A percentile compares a stretch with the other conserved stretches of the same genome.
phyloP scores from a whole-genome alignment of 2,888 invertebrate genomes.

The Escarpia spicata region DNA sequence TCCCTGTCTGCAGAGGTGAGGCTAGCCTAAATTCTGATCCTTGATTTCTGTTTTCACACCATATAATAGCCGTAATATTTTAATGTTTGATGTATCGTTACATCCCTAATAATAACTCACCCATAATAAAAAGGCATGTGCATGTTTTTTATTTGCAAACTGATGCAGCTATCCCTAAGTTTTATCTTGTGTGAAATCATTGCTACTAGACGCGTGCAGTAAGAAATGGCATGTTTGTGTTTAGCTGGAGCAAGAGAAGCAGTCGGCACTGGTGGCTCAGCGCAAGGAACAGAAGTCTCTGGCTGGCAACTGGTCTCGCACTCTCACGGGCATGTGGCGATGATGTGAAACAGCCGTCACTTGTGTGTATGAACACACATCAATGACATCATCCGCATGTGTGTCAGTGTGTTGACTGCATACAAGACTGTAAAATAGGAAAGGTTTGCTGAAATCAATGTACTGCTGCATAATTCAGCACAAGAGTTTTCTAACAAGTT shows the following conservation, averaged over 20 bases:
- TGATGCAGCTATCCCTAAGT: background rate
- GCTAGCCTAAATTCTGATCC: no score
- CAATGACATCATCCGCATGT: background rate
- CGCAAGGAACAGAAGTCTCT: constrained; percentile 29
- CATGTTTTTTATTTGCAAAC: background rate
- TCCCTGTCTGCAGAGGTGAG: no score
- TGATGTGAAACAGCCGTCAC: background rate
- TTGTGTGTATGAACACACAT: no score
- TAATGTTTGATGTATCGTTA: no score
- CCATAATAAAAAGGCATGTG: background rate
- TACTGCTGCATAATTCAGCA: background rate
- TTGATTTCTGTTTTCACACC: no score
- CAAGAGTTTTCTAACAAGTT: background rate
- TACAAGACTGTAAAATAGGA: background rate
- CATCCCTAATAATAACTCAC: no score
- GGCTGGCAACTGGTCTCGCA: constrained; percentile 28
- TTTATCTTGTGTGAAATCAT: background rate
- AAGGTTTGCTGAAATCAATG: background rate
- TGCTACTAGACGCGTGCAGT: background rate
- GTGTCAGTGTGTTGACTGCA: background rate
- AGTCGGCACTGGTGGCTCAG: constrained; percentile 19
- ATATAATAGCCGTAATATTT: no score
- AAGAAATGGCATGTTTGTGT: background rate
- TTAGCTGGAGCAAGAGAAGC: constrained; percentile 30
- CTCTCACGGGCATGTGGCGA: constrained; percentile 23